Base-by-base conservation (phyloP, 92 coral and sea anemone species). In the Umimayanthus kanabou region DNA sequence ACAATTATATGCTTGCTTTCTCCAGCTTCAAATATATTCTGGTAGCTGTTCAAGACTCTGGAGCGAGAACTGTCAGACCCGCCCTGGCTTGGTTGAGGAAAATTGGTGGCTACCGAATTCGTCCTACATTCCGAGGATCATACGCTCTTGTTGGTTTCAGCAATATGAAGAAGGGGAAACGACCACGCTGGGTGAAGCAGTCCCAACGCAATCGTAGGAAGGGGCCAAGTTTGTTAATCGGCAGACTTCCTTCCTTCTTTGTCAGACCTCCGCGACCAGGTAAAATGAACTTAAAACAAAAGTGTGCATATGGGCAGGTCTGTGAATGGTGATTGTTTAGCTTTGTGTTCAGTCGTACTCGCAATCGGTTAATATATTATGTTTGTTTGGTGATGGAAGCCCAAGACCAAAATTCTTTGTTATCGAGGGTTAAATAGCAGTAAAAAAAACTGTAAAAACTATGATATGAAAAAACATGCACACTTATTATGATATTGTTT, bases 31-130 rank as follows among this genome's bases (percentile, higher is more conserved):
- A 53, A 28, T 79, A 79, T 29, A 53, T 79, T 49, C 55, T 79
- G 14, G 66, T 79, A 40, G 82, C 82, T 25, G 3, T 53, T 79
- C 82, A 79, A 79, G 82, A 79, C 67, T 79, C 82, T n/a, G 67
- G 66, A 49, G 43, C 66, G 1, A 2, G 23, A 49, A 49, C 39
- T 14, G n/a, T 79, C 40, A 79, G 82, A 53, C 20, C 39, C 4
- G 82, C 82, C 8, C 66, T 79, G 40, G 66, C 67, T 10, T 79
- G 82, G 82, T 39, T 79, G 40, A 28, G 42, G 16, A 53, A 26
- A 25, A 79, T 50, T 11, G 82, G 82, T 4, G 82, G 82, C 40
- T 79, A 79, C 29, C 37, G 40, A 25, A 79, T 79, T 53, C 65
- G 66, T 23, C 66, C 82, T 26, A 26, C 69, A 9, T 6, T 6